Base-by-base conservation (phyloP, 2,113 vertebrate genomes). In the Hippocampus barbouri region DNA sequence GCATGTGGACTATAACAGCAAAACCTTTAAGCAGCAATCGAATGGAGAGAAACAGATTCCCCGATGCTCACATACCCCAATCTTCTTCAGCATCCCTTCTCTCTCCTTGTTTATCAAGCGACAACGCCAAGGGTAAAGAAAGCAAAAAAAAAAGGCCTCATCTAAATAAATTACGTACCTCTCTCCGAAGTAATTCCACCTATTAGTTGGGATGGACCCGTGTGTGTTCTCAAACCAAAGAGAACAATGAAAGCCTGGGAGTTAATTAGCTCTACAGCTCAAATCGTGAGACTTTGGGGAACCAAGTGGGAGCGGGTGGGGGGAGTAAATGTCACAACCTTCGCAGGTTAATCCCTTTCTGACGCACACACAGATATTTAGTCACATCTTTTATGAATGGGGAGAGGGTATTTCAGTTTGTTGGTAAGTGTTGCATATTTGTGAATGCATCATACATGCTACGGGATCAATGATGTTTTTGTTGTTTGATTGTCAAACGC, bases 361-460 rank as follows among this genome's bases (percentile, higher is more conserved):
- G 40, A 71, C 54, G 60, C 30, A 45, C 62, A 61, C 53, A 74
- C 74, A 73, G 49, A 81, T 41, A 67, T 82, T 86, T 65, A 79
- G 68, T 43, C 38, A 34, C 34, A 87, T 90, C 56, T 79, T 89
- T 86, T 83, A 90, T 89, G 74, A 38, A 91, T 85, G 68, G 27
- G 41, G 40, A 6, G 72, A 73, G 71, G 78, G 71, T 69, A 74
- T 81, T 76, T 73, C 69, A 66, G 40, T 47, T 61, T 77, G 75
- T 74, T 49, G 68, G 80, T 84, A 69, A 57, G 41, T 69, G 21
- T 80, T 85, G 76, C 75, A 76, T 71, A 72, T 75, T 59, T 77
- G 68, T 63, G 74, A 66, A 86, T 88, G 43, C 78, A 87, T 86
- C 80, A 90, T 87, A 63, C 80, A 89, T 86, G 83, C 62, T 30